Evolutionary conservation across 2,888 invertebrate genomes (phyloP).

Genomic region (Aspidapion aeneum): DNA sequence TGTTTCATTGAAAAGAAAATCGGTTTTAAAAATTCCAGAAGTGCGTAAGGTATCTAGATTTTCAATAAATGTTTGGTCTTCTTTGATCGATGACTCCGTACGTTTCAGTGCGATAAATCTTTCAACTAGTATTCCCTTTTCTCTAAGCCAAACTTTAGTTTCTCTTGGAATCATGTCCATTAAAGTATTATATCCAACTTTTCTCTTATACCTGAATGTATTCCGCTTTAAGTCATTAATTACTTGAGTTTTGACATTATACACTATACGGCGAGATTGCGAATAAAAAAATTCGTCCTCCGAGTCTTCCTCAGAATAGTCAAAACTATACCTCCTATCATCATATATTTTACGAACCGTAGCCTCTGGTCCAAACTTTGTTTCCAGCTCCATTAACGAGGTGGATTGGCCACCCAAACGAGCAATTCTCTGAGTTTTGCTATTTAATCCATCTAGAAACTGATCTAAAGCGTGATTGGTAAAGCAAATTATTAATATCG

Average conservation of each 20-base stretch:
- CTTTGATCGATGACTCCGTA: not conserved
- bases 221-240: not conserved
- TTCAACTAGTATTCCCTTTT: not conserved
- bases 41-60: not conserved
- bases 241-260: too few relatives aligned
- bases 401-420: constrained; percentile 70
- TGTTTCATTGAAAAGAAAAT: too few relatives aligned
- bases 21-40: not conserved
- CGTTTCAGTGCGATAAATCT: not conserved
- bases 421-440: constrained; percentile 57
- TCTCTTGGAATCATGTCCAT: not conserved
- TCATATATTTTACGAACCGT: not conserved
- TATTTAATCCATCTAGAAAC: constrained; percentile 68
- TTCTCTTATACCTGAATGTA: not conserved
- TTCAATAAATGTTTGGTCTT: not conserved
- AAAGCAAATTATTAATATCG: constrained; percentile 75
- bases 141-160: not conserved
- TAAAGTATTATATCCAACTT: too few relatives aligned
- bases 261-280: too few relatives aligned
- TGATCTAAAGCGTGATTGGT: constrained; percentile 88
- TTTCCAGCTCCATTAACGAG: not conserved
- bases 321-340: not conserved
- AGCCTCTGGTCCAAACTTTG: not conserved
- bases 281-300: not conserved
- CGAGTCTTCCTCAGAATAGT: not conserved